Conservation (phyloP, 2,113 vertebrate genomes). For the Ochotona curzoniae region DNA sequence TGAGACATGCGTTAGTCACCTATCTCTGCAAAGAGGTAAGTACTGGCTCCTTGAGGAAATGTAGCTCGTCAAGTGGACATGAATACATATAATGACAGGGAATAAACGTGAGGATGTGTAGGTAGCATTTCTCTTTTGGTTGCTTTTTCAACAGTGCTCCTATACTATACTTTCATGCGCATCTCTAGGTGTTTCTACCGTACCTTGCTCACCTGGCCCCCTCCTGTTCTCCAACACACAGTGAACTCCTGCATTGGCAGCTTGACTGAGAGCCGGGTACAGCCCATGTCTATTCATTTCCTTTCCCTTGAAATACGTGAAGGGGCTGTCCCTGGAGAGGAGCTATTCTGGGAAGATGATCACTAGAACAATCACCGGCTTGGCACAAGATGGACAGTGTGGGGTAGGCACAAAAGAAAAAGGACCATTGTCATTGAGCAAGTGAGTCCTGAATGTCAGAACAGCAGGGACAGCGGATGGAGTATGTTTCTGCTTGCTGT, state of each 20-base stretch:
- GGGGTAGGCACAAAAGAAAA: slow-evolving; percentile 63
- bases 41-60: slow-evolving; percentile 64
- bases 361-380: slow-evolving; percentile 60
- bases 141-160: not conserved
- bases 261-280: not conserved
- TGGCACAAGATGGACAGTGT: slow-evolving; percentile 70
- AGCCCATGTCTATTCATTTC: slow-evolving; percentile 38
- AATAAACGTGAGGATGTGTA: not conserved
- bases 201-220: not conserved
- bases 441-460: slow-evolving; percentile 50
- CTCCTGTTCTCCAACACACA: not conserved
- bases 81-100: not conserved
- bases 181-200: not conserved
- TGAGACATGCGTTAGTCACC: slow-evolving; percentile 45
- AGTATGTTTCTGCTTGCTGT: not conserved
- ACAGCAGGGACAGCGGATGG: not conserved
- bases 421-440: slow-evolving; percentile 41
- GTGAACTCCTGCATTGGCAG: slow-evolving; percentile 38
- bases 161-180: slow-evolving; percentile 23
- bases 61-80: slow-evolving; percentile 58
- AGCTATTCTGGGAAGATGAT: slow-evolving; percentile 63
- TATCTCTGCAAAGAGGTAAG: slow-evolving; percentile 53
- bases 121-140: not conserved
- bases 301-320: slow-evolving; percentile 1
- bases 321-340: slow-evolving; percentile 42